phyloP scores from a whole-genome alignment of 2,888 invertebrate species.

The Drosophila robusta region DNA sequence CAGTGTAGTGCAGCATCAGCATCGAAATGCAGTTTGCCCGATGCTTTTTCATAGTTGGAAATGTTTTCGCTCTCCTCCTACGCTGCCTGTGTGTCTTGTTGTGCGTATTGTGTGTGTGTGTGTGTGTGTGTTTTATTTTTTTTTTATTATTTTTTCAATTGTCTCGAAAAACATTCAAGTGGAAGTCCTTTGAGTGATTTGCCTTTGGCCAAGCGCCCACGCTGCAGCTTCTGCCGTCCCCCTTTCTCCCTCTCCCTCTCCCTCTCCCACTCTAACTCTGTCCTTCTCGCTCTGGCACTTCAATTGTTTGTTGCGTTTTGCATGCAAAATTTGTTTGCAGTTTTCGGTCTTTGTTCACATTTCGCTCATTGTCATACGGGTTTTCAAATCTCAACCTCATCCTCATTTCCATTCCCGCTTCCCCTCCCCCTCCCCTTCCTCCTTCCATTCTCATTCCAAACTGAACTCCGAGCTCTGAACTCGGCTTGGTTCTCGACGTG shows the following conservation, averaged over 20 bases:
- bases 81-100: not conserved
- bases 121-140: conserved; percentile 13
- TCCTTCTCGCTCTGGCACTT: not conserved
- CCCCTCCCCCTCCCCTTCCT: not conserved
- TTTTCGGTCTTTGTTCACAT: conserved; percentile 58
- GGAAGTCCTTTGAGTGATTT: conserved; percentile 71
- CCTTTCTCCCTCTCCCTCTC: conserved; percentile 1
- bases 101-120: conserved; percentile 13
- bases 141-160: conserved; percentile 34
- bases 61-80: not conserved
- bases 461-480: conserved; percentile 8
- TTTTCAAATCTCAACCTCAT: conserved; percentile 11
- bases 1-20: conserved; percentile 2
- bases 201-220: conserved; percentile 27
- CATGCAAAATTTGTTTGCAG: conserved; percentile 76
- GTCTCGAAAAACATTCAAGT: conserved; percentile 70
- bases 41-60: not conserved
- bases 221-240: conserved; percentile 18
- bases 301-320: conserved; percentile 65
- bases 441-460: not conserved
- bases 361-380: conserved; percentile 49
- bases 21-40: conserved; percentile 10
- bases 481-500: conserved; percentile 1
- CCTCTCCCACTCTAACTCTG: not conserved
- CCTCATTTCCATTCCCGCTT: not conserved